A percentile compares a stretch with the other conserved stretches of the same genome.
phyloP scores from a whole-genome alignment of 2,113 vertebrate genomes.

The Cyanoderma ruficeps region DNA sequence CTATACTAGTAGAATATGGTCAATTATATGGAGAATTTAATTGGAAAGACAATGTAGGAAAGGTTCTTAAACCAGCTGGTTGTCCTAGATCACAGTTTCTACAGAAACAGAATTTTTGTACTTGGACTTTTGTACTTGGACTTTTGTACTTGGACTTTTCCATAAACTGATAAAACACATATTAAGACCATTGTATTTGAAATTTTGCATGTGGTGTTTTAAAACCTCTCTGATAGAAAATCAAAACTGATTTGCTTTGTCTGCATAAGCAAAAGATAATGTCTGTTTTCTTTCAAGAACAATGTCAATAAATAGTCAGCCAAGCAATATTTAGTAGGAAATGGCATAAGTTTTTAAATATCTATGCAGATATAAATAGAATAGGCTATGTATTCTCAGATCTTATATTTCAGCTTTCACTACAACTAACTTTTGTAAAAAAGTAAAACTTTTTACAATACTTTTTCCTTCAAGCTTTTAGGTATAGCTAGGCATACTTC shows the following conservation, averaged over 20 bases:
- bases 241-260: not conserved
- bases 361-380: not conserved
- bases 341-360: not conserved
- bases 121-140: not conserved
- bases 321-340: not conserved
- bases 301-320: not conserved
- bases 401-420: not conserved
- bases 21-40: not conserved
- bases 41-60: not conserved
- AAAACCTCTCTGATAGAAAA: not conserved
- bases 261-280: not conserved
- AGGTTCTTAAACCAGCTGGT: not conserved
- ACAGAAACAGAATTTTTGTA: not conserved
- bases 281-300: not conserved
- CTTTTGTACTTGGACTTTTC: not conserved
- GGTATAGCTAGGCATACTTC: not conserved
- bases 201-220: not conserved
- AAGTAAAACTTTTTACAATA: not conserved
- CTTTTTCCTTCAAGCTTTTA: not conserved
- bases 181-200: not conserved
- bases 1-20: not conserved
- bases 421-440: not conserved
- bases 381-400: not conserved
- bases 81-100: not conserved
- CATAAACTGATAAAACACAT: not conserved